Percentiles rank a stretch among this genome's conserved stretches.
Evolutionary conservation across 2,113 vertebrate genomes (phyloP).

Genomic region (Peromyscus californicus): DNA sequence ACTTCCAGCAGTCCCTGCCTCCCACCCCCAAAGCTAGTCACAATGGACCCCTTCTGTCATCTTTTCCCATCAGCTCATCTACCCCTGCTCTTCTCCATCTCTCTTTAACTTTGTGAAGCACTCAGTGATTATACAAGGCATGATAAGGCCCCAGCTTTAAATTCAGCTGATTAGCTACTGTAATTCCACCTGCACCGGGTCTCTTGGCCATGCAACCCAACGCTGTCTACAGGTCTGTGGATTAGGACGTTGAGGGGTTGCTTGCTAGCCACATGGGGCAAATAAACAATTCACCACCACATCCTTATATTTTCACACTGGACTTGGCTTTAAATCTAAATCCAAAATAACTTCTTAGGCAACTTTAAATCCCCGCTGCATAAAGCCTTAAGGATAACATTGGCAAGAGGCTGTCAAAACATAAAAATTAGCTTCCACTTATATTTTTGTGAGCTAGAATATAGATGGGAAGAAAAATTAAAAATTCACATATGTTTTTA

Average conservation of each 20-base stretch:
- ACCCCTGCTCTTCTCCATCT: neutral
- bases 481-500: conserved; percentile 15
- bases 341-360: neutral
- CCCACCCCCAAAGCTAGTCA: neutral
- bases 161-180: neutral
- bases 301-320: neutral
- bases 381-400: conserved; percentile 33
- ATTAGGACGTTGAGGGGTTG: neutral
- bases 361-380: neutral
- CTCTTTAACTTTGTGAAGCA: neutral
- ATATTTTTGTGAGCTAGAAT: conserved; percentile 26
- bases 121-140: neutral
- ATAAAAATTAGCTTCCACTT: conserved; percentile 49
- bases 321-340: conserved; percentile 25
- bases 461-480: conserved; percentile 9
- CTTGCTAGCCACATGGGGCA: neutral
- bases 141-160: neutral
- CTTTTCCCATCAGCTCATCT: neutral
- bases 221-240: neutral
- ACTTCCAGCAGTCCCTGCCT: neutral
- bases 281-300: neutral
- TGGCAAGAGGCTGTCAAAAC: conserved; percentile 27
- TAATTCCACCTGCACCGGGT: neutral
- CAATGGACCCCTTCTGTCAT: neutral
- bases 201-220: neutral